Evolutionary conservation across 2,113 vertebrate species (phyloP).

Genomic region (Oryzias celebensis): DNA sequence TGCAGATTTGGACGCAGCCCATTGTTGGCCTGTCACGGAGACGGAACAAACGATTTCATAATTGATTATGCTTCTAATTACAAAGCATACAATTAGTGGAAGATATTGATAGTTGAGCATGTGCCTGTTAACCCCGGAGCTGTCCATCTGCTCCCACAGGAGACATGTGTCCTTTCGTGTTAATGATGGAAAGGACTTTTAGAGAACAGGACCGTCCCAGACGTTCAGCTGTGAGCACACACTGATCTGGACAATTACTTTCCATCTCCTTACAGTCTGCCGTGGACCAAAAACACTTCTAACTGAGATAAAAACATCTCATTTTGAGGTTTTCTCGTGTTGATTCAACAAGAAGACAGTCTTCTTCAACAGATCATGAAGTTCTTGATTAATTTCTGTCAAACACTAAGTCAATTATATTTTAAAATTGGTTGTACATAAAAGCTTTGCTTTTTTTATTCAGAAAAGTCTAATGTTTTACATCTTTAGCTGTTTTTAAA

Average conservation of each 20-base stretch:
- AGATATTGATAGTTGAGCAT: conserved; percentile 81
- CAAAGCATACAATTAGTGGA: conserved; percentile 77
- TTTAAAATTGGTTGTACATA: too few species aligned
- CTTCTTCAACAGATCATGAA: too few species aligned
- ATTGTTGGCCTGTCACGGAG: conserved; percentile 40
- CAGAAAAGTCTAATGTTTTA: too few species aligned
- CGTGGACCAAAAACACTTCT: neutral
- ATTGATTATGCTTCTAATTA: conserved; percentile 83
- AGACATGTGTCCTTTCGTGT: conserved; percentile 75
- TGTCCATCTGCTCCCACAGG: conserved; percentile 74
- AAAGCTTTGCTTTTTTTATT: too few species aligned
- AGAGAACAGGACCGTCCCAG: conserved; percentile 72
- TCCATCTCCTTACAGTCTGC: conserved; percentile 32
- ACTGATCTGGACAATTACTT: conserved; percentile 65
- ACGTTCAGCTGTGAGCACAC: conserved; percentile 65
- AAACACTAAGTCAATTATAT: too few species aligned
- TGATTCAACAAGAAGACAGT: too few species aligned
- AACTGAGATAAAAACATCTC: too few species aligned
- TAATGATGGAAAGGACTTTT: conserved; percentile 76
- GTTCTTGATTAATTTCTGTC: too few species aligned
- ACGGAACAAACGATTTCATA: conserved; percentile 64
- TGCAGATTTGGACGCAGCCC: conserved; percentile 11
- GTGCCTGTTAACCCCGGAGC: conserved; percentile 77
- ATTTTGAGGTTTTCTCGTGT: too few species aligned
- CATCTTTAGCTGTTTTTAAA: too few species aligned